Conservation (phyloP, 1,140 invertebrate genomes). For the Globodera ellingtonae region DNA sequence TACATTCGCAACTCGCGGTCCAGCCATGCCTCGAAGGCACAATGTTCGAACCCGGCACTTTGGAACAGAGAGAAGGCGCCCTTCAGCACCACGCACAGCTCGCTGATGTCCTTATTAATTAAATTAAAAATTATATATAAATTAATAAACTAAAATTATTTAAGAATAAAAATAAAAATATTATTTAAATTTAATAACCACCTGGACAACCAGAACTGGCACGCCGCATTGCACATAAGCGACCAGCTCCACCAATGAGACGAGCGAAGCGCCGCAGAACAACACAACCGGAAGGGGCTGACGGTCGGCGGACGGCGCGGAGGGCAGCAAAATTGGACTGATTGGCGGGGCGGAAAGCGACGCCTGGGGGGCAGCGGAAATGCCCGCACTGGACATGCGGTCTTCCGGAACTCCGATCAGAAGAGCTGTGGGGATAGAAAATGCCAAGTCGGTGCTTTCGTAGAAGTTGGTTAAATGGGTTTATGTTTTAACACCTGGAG, state of each 20-base stretch:
- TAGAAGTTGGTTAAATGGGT: not conserved
- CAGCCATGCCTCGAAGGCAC: slow-evolving; percentile 46
- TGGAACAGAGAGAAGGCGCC: slow-evolving; percentile 47
- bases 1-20: slow-evolving; percentile 32
- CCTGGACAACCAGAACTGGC: slow-evolving; percentile 54
- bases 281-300: slow-evolving; percentile 56
- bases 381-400: slow-evolving; percentile 14
- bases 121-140: not conserved
- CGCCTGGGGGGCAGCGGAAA: slow-evolving; percentile 36
- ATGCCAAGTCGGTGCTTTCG: too few relatives aligned
- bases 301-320: slow-evolving; percentile 47
- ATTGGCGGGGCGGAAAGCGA: slow-evolving; percentile 32
- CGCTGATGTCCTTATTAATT: slow-evolving; percentile 51
- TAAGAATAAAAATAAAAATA: too few relatives aligned
- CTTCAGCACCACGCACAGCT: slow-evolving; percentile 51
- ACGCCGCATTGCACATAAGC: slow-evolving; percentile 56
- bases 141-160: too few relatives aligned
- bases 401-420: slow-evolving; percentile 58
- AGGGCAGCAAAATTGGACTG: slow-evolving; percentile 50
- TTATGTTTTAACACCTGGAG: slow-evolving; percentile 40
- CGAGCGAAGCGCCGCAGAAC: slow-evolving; percentile 50
- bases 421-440: slow-evolving; percentile 38
- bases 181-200: not conserved
- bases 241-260: slow-evolving; percentile 48
- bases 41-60: slow-evolving; percentile 47